These are phyloP conservation scores for Cyrtorhinus lividipennis DNA, from an alignment of 1,140 invertebrate species.

Conservation along the genomic window DNA sequence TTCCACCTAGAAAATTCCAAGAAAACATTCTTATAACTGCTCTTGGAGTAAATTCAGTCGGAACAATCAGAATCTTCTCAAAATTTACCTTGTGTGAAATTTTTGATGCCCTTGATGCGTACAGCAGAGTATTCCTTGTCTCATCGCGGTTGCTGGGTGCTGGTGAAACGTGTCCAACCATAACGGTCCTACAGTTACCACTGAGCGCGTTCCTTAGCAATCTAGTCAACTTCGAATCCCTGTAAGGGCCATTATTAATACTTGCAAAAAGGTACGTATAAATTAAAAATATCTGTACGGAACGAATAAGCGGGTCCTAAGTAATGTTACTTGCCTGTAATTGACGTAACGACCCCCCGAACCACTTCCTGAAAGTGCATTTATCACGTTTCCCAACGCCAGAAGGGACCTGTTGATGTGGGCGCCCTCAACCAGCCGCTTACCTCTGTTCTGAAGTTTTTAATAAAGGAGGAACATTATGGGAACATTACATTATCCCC, in stretches of 20 bases:
- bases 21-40: neutral
- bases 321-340: too few relatives aligned
- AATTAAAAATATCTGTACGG: too few relatives aligned
- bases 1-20: slow-evolving; percentile 38
- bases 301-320: too few relatives aligned
- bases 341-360: slow-evolving; percentile 18
- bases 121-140: slow-evolving; percentile 81
- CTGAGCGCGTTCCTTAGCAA: slow-evolving; percentile 72
- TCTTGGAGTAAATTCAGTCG: too few relatives aligned
- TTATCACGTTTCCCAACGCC: slow-evolving; percentile 90
- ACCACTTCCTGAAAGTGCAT: slow-evolving; percentile 62
- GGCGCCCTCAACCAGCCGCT: slow-evolving; percentile 81
- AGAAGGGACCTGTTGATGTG: slow-evolving; percentile 87
- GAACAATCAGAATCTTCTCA: too few relatives aligned
- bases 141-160: slow-evolving; percentile 66
- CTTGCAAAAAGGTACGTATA: too few relatives aligned
- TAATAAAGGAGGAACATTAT: too few relatives aligned
- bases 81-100: slow-evolving; percentile 50
- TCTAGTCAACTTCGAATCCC: slow-evolving; percentile 85
- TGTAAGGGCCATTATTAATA: slow-evolving; percentile 68
- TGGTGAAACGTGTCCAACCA: slow-evolving; percentile 92
- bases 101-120: slow-evolving; percentile 82
- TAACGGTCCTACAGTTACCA: slow-evolving; percentile 81
- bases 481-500: too few relatives aligned
- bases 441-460: slow-evolving; percentile 57